Evolutionary conservation across 2,113 vertebrate genomes (phyloP), one percentile per base, ranked within the genome.

Genomic region (Salvator merianae): DNA sequence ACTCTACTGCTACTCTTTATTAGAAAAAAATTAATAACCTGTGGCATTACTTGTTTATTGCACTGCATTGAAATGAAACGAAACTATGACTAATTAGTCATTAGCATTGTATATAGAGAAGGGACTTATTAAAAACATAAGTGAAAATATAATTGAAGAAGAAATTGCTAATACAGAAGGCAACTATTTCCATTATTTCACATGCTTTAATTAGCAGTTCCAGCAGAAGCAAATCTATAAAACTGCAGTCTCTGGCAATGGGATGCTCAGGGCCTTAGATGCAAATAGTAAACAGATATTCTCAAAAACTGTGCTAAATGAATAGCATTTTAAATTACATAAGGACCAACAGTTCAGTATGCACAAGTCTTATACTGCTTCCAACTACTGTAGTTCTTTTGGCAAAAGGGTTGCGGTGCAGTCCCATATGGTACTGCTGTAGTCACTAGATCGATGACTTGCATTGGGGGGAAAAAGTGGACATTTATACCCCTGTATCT

Each of bases 121-220:
- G 82, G 68, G 82, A 87, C 63, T 77, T 81, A 79, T 18, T 86
- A 88, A 78, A 85, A 84, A 59, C 76, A 89, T n/a, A 59, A 93
- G 8, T 71, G 65, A 93, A 87, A 86, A 1, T 78, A 53, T 85
- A 62, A 78, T 87, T 90, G 84, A 80, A 73, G 73, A 89, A 88
- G n/a, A 92, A 88, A 84, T 87, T 55, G 77, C 5, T 81, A 47
- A 50, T 72, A 69, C 14, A 79, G 38, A 72, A 77, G 55, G 69
- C 43, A 80, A 78, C 79, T 73, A 69, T 38, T 28, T 43, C 32
- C 38, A 26, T 79, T 91, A 86, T 63, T 92, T 90, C 70, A 79
- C 8, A 86, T 73, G 30, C 79, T 40, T 81, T 88, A 68, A 85
- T 87, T 86, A 20, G 75, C 85, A 84, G 18, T 62, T 40, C 79